A percentile compares a stretch with the other conserved stretches of the same genome.
phyloP scores from a whole-genome alignment of 2,888 invertebrate genomes.

The Artemia sinica region DNA sequence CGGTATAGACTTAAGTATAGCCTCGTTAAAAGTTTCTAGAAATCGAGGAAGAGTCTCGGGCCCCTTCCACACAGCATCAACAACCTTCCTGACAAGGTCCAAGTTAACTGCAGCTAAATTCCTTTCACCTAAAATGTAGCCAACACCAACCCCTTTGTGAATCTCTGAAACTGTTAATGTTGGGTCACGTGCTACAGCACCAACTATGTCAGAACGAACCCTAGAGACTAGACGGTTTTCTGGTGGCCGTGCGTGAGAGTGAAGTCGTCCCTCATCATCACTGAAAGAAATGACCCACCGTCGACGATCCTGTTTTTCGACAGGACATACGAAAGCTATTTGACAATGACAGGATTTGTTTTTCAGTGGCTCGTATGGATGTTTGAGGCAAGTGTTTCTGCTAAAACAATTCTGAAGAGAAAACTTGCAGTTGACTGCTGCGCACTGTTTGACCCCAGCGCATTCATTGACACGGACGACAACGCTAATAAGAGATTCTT shows the following conservation, averaged over 20 bases:
- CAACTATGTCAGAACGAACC: not conserved
- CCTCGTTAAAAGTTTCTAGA: constrained; percentile 9
- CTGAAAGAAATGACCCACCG: constrained; percentile 2
- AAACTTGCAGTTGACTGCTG: too few species aligned
- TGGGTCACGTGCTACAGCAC: not conserved
- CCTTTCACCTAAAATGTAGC: too few species aligned
- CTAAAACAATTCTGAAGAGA: too few species aligned
- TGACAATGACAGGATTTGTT: not conserved
- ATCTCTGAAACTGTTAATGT: too few species aligned
- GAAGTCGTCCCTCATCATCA: not conserved
- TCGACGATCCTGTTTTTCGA: not conserved
- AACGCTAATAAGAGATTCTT: not conserved
- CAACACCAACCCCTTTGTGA: too few species aligned
- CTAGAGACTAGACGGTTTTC: not conserved
- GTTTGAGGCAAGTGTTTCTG: too few species aligned
- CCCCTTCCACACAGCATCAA: not conserved
- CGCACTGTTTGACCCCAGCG: too few species aligned
- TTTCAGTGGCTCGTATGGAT: constrained; percentile 7
- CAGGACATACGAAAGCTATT: constrained; percentile 6
- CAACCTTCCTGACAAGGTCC: not conserved
- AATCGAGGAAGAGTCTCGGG: not conserved
- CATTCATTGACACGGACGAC: too few species aligned
- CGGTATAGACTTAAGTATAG: not conserved
- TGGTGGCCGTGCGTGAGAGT: not conserved
- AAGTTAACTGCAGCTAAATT: not conserved